Base-by-base conservation (phyloP, 2,797 vertebrate genomes). In the Channallabes apus region DNA sequence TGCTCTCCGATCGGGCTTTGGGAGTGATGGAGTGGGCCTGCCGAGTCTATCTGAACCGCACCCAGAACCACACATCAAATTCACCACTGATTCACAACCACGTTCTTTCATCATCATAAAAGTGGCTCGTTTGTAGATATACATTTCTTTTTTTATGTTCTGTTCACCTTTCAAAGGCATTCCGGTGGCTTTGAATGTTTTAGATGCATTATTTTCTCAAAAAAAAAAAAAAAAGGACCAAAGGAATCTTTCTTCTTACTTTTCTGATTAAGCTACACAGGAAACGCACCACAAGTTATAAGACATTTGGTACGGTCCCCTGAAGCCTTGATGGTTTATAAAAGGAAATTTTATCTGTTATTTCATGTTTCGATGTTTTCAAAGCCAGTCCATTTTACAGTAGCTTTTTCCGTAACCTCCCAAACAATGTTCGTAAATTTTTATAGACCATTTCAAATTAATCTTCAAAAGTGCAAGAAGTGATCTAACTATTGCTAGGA, bases 1-100 rank as follows among this genome's bases (percentile, higher is more conserved):
- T 51, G 84, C 80, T 77, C 41, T 82, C 78, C 82, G 68, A 73
- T 82, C 62, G 27, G 54, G 69, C 35, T 58, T 78, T 35, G 27
- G 61, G 72, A 79, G 41, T 86, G 82, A 88, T 90, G 80, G 65
- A 87, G 82, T 77, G 83, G 87, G n/a, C 59, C 84, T 87, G 84
- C 64, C 80, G 77, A 68, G 65, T 84, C 80, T 83, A 80, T 88
- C 84, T 68, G 80, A 85, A 85, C 80, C 54, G 14, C 72, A 65
- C 69, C n/a, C 65, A 73, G 59, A 83, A 68, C 46, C 81, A n/a
- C n/a, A 86, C 32, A 64, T 27, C 67, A 69, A 73, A 75, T 24
- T 68, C 72, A 58, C 61, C 69, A 69, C 68, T 29, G 61, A 87
- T 83, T 82, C 82, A 12, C 18, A 84, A 64, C 72, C 54, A 35